Base-by-base conservation (phyloP, 2,113 vertebrate species). In the Phalacrocorax aristotelis region DNA sequence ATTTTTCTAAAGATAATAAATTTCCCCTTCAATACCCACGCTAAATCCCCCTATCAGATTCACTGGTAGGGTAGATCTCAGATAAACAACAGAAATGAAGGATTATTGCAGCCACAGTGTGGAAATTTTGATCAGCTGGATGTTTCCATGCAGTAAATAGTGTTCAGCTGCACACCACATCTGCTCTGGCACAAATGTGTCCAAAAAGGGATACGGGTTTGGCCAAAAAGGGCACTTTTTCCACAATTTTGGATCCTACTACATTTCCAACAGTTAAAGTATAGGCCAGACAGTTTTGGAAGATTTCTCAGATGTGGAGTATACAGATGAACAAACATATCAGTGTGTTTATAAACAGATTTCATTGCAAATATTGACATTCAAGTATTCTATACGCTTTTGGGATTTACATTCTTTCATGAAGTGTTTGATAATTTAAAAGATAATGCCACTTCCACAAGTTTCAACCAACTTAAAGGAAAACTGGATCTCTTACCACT, bases 1-100 rank as follows among this genome's bases (percentile, higher is more conserved):
- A 46, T 46, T 96, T 89, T 96, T 81, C 75, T 93, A 88, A 95
- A 95, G 88, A 89, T 57, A 96, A 92, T 66, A 92, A 93, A 87
- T 48, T 26, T 79, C 34, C 34, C 40, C 49, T 89, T 85, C 57
- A 30, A 61, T 49, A 92, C 6, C 9, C 51, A 81, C 0, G 2
- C 58, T 61, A 93, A 94, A 91, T 49, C 22, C 42, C 58, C 16
- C n/a, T 69, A 5, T 44, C 40, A 65, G 17, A 87, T 64, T 85
- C 26, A 12, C 87, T 94, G 38, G 21, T 61, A 91, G 42, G 78
- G 60, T 89, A 36, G 60, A 92, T 89, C 71, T 88, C 44, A 36
- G 27, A 93, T 34, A 86, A 91, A 89, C 16, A 86, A 55, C 21
- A 93, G 54, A 95, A 85, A 94, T 84, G 15, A 95, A 81, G 32